Conservation (phyloP, 2,888 invertebrate species). For the Drosophila flavopinicola region DNA sequence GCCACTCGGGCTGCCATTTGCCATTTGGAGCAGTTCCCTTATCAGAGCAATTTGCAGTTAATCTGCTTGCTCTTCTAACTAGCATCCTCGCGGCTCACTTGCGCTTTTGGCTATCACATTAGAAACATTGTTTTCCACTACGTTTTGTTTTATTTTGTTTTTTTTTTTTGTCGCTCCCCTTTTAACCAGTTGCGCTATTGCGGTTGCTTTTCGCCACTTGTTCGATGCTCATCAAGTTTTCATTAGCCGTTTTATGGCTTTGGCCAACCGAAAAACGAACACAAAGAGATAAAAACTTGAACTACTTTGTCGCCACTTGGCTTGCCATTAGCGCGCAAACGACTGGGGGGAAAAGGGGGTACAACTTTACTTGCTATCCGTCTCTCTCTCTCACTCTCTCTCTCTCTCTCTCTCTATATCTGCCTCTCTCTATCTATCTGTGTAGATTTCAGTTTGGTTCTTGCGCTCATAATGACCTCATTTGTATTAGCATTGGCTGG, state of each 20-base stretch:
- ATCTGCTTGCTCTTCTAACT: slow-evolving; percentile 11
- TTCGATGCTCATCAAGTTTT: slow-evolving; percentile 73
- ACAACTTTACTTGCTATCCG: background rate
- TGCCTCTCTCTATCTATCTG: background rate
- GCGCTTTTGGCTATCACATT: slow-evolving; percentile 1
- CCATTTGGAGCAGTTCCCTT: background rate
- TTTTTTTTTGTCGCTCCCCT: background rate
- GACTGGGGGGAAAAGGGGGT: background rate
- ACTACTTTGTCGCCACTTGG: slow-evolving; percentile 76
- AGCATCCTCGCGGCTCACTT: slow-evolving; percentile 6
- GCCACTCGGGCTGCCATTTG: background rate
- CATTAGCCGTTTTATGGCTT: slow-evolving; percentile 65
- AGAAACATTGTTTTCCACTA: no score
- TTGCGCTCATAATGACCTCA: slow-evolving; percentile 71
- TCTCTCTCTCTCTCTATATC: background rate
- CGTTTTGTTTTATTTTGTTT: no score
- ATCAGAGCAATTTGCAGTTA: slow-evolving; percentile 44
- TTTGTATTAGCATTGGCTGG: slow-evolving; percentile 74
- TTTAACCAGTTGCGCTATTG: slow-evolving; percentile 24
- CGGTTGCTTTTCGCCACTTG: slow-evolving; percentile 41
- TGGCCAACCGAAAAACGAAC: slow-evolving; percentile 24
- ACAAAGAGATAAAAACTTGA: slow-evolving; percentile 64
- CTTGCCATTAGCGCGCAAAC: slow-evolving; percentile 59
- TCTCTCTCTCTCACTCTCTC: background rate
- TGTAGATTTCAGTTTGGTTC: slow-evolving; percentile 17